Evolutionary conservation across 2,888 invertebrate species (phyloP).

Genomic region (Andrena haemorrhoa): DNA sequence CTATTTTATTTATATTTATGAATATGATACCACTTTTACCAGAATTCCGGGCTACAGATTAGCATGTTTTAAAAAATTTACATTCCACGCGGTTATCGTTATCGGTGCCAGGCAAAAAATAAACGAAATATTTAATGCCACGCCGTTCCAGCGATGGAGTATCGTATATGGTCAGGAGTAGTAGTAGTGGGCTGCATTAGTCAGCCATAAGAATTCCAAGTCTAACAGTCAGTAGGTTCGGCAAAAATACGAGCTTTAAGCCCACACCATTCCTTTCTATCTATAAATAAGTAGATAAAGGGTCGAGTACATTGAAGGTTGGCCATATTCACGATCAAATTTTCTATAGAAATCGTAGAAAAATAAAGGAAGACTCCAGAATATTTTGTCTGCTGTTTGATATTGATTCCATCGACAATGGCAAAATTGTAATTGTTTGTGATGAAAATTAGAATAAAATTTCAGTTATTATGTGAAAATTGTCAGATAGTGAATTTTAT

Average conservation of each 20-base stretch:
- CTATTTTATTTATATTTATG: background rate
- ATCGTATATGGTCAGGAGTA: conserved; percentile 2
- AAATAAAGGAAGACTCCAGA: too few species aligned
- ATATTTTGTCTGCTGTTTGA: too few species aligned
- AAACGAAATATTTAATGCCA: conserved; percentile 26
- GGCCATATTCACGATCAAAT: conserved; percentile 1
- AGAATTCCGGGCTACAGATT: background rate
- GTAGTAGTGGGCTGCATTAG: conserved; percentile 49
- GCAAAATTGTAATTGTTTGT: too few species aligned
- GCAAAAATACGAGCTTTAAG: conserved; percentile 34
- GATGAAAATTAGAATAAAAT: too few species aligned
- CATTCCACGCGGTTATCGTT: conserved; percentile 28
- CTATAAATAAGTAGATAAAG: conserved; percentile 42
- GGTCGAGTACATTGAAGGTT: background rate
- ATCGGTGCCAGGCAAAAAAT: background rate
- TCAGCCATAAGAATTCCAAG: conserved; percentile 59
- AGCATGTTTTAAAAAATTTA: conserved; percentile 1
- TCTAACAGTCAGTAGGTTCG: conserved; percentile 23
- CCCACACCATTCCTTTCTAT: conserved; percentile 26
- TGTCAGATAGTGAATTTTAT: too few species aligned
- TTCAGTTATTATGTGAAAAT: too few species aligned
- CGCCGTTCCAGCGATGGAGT: background rate
- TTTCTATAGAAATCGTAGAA: background rate
- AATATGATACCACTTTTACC: background rate
- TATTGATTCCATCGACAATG: too few species aligned